Evolutionary conservation across 2,797 vertebrate genomes (phyloP), one percentile per base, ranked within the genome.

Genomic region (Taenioides sp.): DNA sequence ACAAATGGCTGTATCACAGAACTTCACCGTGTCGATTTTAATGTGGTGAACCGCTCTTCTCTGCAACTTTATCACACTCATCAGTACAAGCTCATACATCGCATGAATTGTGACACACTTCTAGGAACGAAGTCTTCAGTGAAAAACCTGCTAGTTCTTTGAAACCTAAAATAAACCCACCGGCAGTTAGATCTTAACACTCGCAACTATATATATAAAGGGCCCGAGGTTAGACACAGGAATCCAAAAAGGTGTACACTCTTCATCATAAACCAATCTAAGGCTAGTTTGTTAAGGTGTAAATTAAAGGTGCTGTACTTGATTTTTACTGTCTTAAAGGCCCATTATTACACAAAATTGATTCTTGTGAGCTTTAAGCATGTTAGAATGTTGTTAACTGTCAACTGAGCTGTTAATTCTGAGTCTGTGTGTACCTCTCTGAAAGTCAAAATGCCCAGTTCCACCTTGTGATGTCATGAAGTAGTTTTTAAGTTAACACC

Each of bases 61-160:
- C 31, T 34, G 67, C 70, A 61, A 4, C 66, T 78, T 70, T 78
- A 74, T 80, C 72, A 47, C 25, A 66, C 72, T 73, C 64, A 78
- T 76, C 64, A 84, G 80, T 79, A 75, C 47, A 69, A 67, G 43
- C 72, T 74, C 62, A 25, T 18, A 25, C 4, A 71, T 28, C 68
- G 72, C 55, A 57, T 68, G 59, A 71, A 55, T 71, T 74, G 69
- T 74, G 27, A 72, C 60, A 62, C 60, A 37, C 78, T 91, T 93
- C 88, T 82, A 85, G 74, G 89, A 90, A 92, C 0, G 25, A 75
- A 65, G 3, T 70, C 61, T 88, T 84, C 75, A 43, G 75, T 88
- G 85, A 87, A 90, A 74, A 65, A 49, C 47, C 52, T 80, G 55
- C 74, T 62, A 61, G 43, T 61, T 76, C 77, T 87, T 73, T 70